phyloP scores from a whole-genome alignment of 2,888 invertebrate genomes.

The Andrena flavipes region DNA sequence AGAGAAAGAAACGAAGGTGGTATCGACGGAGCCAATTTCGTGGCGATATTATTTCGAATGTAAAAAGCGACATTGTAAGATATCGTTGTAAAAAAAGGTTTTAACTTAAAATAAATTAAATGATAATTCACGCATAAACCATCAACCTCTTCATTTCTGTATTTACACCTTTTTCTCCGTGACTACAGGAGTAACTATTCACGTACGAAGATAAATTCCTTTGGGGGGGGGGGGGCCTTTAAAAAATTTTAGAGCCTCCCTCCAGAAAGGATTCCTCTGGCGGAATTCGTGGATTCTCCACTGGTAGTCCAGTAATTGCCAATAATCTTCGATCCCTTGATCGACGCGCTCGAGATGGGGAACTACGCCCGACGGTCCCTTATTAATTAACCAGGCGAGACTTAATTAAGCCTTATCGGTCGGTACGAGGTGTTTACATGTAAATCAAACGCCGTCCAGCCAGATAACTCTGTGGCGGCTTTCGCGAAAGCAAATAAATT shows the following conservation, averaged over 20 bases:
- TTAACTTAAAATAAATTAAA: constrained; percentile 85
- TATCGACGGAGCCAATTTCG: constrained; percentile 32
- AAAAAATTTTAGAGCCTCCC: no score
- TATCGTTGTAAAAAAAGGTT: constrained; percentile 85
- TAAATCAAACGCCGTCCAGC: constrained; percentile 73
- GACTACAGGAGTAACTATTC: not conserved
- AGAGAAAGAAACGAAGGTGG: constrained; percentile 19
- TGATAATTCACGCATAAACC: constrained; percentile 81
- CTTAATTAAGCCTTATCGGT: constrained; percentile 79
- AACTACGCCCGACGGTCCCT: constrained; percentile 53
- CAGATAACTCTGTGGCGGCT: constrained; percentile 56
- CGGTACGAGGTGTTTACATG: constrained; percentile 77
- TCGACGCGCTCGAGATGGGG: constrained; percentile 22
- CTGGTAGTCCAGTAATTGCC: not conserved
- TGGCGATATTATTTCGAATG: constrained; percentile 70
- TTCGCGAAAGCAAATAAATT: constrained; percentile 59
- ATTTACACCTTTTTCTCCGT: not conserved
- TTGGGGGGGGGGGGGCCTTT: no score
- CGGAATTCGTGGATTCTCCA: not conserved
- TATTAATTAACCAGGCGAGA: constrained; percentile 79
- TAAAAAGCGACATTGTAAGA: constrained; percentile 81
- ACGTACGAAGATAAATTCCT: no score
- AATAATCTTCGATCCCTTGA: constrained; percentile 16
- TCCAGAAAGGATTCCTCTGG: not conserved
- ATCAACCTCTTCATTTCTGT: not conserved